Percentiles rank a stretch among this genome's conserved stretches.
Conservation (phyloP, 1,140 invertebrate species). For the Bombus polaris region DNA sequence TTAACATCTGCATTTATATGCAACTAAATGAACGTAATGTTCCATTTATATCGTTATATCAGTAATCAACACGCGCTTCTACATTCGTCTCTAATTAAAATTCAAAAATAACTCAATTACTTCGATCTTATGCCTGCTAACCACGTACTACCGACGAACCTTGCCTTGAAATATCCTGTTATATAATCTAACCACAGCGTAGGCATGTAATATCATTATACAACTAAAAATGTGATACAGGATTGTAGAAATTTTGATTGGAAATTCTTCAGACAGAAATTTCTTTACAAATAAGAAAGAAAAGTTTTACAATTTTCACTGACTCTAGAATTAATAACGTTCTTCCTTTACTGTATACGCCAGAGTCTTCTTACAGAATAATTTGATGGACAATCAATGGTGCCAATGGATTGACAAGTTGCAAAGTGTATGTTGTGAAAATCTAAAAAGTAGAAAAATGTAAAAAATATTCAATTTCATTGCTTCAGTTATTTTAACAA, state of each 20-base stretch:
- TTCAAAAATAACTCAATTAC: neutral
- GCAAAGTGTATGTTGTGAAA: too few species aligned
- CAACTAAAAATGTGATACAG: neutral
- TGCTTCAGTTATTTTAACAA: too few species aligned
- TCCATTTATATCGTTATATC: neutral
- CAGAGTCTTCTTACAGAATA: fast-evolving
- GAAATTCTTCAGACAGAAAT: neutral
- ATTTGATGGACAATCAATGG: too few species aligned
- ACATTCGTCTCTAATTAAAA: neutral
- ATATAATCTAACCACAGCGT: neutral
- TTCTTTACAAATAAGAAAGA: neutral
- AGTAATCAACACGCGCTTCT: neutral
- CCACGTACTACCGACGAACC: neutral
- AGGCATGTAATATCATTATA: neutral
- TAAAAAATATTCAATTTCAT: too few species aligned
- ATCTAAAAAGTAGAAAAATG: too few species aligned
- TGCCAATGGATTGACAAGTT: too few species aligned
- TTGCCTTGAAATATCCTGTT: neutral
- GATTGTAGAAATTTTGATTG: neutral
- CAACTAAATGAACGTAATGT: neutral
- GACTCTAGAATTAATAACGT: too few species aligned
- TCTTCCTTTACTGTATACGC: too few species aligned
- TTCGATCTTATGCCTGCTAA: neutral
- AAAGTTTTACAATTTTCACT: too few species aligned
- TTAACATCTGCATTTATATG: neutral